Base-by-base conservation (phyloP, 2,888 invertebrate species). In the Idaea aversata region DNA sequence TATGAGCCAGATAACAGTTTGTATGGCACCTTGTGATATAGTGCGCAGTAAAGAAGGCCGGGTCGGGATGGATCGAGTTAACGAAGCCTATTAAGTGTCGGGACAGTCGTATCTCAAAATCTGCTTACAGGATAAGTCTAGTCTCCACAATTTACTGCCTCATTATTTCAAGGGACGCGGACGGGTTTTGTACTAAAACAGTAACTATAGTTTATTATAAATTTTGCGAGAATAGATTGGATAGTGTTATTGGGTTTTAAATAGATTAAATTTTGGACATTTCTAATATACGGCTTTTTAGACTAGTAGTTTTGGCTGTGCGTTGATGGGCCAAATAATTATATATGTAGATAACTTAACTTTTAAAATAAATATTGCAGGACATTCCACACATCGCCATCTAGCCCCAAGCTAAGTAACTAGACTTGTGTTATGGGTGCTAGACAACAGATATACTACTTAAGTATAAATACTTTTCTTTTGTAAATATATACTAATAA, bases 51-150 rank as follows among this genome's bases (percentile, higher is more conserved):
- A 74, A 73, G 72, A 70, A 73, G 76, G 78, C 71, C 69, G 75
- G 74, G 73, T 71, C 71, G 72, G 77, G 71, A 71, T 71, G 76
- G 80, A 81, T 84, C 75, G 76, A 76, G 78, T 80, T 88, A 87
- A 86, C 81, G 84, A 86, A 85, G 85, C 84, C 77, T 77, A 82
- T 83, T 87, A 83, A 75, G 77, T 70, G 72, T 72, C 76, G 72
- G 73, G 77, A 76, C 75, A 75, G 67, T 76, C 74, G 71, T 73
- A 69, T 79, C 76, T 79, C 72, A 82, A 79, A 74, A 84, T 82
- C 81, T 82, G 81, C 83, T 83, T 81, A 82, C 77, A 65, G 72
- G 77, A 77, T 79, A 76, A 76, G 70, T 78, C 76, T 76, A 75
- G 76, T 69, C 70, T 74, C 66, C 71, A 66, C 70, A 70, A 70